Conservation (phyloP, 2,888 invertebrate species). For the Lucinisca nassula region DNA sequence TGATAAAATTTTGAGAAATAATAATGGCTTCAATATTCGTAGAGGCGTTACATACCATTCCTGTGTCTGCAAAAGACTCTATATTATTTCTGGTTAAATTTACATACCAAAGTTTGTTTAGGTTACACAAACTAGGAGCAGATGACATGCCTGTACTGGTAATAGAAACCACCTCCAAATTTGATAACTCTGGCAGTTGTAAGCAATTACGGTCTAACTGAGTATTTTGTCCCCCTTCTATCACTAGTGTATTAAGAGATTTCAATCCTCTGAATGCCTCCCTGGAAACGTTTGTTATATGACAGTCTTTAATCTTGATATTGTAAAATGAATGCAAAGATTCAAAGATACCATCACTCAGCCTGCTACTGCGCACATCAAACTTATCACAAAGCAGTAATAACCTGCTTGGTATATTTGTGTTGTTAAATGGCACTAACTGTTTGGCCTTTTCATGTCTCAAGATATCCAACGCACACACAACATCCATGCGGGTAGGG, state of each 20-base stretch:
- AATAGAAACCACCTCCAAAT: neutral
- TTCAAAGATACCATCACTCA: neutral
- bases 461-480: neutral
- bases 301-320: neutral
- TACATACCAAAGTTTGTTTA: neutral
- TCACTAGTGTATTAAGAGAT: neutral
- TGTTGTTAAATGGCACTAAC: neutral
- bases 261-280: neutral
- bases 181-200: neutral
- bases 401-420: neutral
- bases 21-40: neutral
- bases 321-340: constrained; percentile 16
- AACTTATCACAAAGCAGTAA: constrained; percentile 13
- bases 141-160: neutral
- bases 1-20: neutral
- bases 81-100: neutral
- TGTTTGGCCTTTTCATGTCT: neutral
- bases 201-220: neutral
- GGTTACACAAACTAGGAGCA: neutral
- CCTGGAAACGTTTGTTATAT: neutral
- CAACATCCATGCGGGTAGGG: neutral
- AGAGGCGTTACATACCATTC: neutral
- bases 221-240: neutral
- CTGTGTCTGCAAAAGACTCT: neutral
- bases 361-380: neutral